Base-by-base conservation (phyloP, 2,888 invertebrate genomes). In the Leucophenga montana region DNA sequence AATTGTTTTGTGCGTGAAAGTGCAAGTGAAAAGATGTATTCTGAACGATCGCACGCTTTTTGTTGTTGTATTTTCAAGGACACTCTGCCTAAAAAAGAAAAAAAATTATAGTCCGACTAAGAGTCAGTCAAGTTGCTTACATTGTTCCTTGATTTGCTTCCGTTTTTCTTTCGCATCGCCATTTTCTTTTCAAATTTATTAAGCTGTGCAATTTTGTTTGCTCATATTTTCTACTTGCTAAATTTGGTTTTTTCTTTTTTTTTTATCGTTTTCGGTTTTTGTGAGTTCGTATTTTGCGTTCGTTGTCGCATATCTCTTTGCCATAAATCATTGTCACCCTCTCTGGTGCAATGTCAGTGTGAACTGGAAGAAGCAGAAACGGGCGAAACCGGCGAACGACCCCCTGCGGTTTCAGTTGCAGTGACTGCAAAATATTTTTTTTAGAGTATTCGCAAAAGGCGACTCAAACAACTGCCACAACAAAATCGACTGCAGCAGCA, bases 271-370 rank as follows among this genome's bases (percentile, higher is more conserved):
- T 54, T 67, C 59, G 65, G 57, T 71, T 66, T 66, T 69, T 46
- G 64, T 44, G 44, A 14, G 8, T 68, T 39, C 66, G 5, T 18
- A 46, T 16, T 64, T 56, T 54, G n/a, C 77, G 76, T 79, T 84
- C 75, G 78, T 84, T 84, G 85, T 85, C 85, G 85, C 82, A 77
- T 86, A 86, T 86, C 85, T 86, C 79, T 78, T 83, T 78, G 83
- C 80, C 79, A 86, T 86, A 86, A 86, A 86, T 86, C 86, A 86
- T 86, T 86, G 86, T 86, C 86, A 86, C 84, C 83, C 86, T 85
- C 85, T 82, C 77, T 79, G 13, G 56, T 79, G 84, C 84, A 84
- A 85, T 85, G 86, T 86, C 85, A 85, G 81, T 85, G 80, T 75
- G 80, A 84, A 80, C 75, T 54, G 14, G 56, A 50, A 70, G 64